A percentile compares a stretch with the other conserved stretches of the same genome.
These are phyloP conservation scores for Eueremaeus valkanovi DNA, from an alignment of 2,888 invertebrate genomes.

Conservation along the genomic window DNA sequence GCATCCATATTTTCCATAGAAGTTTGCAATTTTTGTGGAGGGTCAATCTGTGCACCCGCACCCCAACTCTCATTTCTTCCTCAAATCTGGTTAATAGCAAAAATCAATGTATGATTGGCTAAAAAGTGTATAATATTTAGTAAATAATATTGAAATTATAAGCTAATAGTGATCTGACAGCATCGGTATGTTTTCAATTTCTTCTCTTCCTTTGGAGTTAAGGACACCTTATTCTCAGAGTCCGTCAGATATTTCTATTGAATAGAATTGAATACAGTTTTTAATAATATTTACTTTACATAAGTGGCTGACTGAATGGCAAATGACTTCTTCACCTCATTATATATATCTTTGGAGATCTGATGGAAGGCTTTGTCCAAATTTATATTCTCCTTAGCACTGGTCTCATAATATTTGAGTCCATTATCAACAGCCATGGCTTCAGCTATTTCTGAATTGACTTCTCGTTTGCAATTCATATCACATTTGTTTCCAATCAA, in stretches of 20 bases:
- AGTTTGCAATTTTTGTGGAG: too few relatives aligned
- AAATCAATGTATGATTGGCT: too few relatives aligned
- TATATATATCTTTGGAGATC: conserved; percentile 23
- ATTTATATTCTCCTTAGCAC: conserved; percentile 26
- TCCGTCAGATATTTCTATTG: conserved; percentile 8
- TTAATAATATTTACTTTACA: not conserved
- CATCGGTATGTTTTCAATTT: not conserved
- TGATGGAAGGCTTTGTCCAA: conserved; percentile 7
- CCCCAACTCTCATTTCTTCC: not conserved
- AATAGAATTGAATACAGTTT: not conserved
- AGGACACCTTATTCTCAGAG: not conserved
- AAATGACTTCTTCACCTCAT: not conserved
- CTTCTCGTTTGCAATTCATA: not conserved
- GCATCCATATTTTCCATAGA: too few relatives aligned
- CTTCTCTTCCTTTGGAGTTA: not conserved
- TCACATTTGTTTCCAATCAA: conserved; percentile 28
- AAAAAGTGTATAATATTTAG: too few relatives aligned
- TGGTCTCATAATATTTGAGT: conserved; percentile 21
- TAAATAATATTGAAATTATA: not conserved
- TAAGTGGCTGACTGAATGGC: not conserved
- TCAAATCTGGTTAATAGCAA: not conserved
- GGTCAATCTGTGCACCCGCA: too few relatives aligned
- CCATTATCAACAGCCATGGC: conserved; percentile 19
- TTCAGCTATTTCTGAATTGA: conserved; percentile 4
- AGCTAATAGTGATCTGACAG: conserved; percentile 14